Percentiles rank a stretch among this genome's conserved stretches.
These are phyloP conservation scores for Cheilosia grossa DNA, from an alignment of 2,888 invertebrate genomes.

Conservation along the genomic window DNA sequence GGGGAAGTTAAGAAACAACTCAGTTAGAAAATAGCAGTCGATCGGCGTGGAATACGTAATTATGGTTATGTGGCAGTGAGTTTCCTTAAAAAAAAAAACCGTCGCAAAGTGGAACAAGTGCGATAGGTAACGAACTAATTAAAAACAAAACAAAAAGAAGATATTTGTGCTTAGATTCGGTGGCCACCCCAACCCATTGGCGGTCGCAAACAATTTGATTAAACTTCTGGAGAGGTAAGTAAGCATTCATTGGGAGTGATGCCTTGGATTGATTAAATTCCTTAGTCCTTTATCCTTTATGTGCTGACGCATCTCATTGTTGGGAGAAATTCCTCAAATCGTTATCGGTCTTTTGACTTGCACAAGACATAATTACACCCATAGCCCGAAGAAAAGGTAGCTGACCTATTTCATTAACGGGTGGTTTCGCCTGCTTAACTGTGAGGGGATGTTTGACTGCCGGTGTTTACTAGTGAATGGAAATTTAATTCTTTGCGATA, in stretches of 20 bases:
- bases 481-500: constrained; percentile 25
- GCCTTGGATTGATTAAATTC: constrained; percentile 33
- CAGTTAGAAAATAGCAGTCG: constrained; percentile 64
- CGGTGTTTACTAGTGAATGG: not conserved
- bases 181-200: not conserved
- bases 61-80: constrained; percentile 29
- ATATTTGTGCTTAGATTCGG: constrained; percentile 32
- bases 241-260: not conserved
- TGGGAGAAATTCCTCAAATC: constrained; percentile 44
- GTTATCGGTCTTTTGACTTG: not conserved
- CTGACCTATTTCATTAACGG: not conserved
- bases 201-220: constrained; percentile 9
- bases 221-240: constrained; percentile 19
- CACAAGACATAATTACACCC: constrained; percentile 11
- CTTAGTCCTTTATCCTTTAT: constrained; percentile 6
- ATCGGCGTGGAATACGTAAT: constrained; percentile 54
- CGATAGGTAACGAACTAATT: constrained; percentile 57
- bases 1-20: constrained; percentile 25
- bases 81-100: constrained; percentile 4
- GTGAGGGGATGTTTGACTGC: not conserved
- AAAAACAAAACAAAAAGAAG: not conserved
- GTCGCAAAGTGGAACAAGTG: constrained; percentile 43
- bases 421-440: not conserved
- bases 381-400: not conserved
- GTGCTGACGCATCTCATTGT: constrained; percentile 5